Evolutionary conservation across 2,113 vertebrate genomes (phyloP).

Genomic region (Dinomys branickii): DNA sequence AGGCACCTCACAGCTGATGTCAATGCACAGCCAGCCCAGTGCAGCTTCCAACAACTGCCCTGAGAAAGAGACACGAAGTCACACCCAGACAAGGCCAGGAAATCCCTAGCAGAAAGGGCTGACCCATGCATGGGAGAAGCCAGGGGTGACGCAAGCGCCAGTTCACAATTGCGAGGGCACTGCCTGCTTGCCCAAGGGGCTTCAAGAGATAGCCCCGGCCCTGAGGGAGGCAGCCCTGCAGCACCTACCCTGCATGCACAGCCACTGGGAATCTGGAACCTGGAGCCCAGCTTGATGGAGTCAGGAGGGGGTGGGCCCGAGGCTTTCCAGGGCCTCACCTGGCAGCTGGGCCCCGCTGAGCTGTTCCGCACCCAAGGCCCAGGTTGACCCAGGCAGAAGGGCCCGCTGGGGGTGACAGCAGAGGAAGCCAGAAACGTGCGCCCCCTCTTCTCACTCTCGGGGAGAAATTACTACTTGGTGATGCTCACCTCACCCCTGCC

Average conservation of each 20-base stretch:
- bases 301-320: conserved; percentile 31
- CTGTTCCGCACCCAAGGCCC: conserved; percentile 22
- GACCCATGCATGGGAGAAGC: not conserved
- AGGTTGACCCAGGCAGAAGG: not conserved
- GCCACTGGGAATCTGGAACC: conserved; percentile 47
- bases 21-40: not conserved
- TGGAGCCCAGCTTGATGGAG: conserved; percentile 30
- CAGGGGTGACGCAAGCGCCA: not conserved
- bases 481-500: conserved; percentile 67
- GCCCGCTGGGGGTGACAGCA: not conserved
- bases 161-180: not conserved
- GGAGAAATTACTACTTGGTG: conserved; percentile 64
- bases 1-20: not conserved
- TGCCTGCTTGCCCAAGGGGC: not conserved
- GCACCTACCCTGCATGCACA: conserved; percentile 55
- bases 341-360: conserved; percentile 30
- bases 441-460: not conserved
- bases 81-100: conserved; percentile 15
- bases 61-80: conserved; percentile 40
- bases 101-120: conserved; percentile 56
- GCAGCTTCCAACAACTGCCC: not conserved
- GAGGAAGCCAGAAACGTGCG: not conserved
- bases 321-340: conserved; percentile 70
- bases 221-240: not conserved
- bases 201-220: not conserved